phyloP scores from a whole-genome alignment of 2,797 vertebrate species.

The Pteropus rufus region DNA sequence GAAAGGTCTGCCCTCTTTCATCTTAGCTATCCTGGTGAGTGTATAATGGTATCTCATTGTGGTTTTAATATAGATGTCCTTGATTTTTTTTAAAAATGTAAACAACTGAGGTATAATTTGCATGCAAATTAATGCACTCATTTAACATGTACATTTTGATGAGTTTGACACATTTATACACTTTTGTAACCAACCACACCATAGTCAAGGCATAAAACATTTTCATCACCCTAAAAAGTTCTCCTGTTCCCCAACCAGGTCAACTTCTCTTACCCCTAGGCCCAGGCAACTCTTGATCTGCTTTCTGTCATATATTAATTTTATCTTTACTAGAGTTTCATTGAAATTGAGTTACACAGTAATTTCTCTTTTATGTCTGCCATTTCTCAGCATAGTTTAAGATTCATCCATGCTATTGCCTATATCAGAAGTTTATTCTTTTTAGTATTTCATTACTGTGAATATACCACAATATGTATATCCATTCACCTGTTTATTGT shows the following conservation, averaged over 20 bases:
- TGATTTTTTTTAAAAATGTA: neutral
- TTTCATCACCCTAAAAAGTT: neutral
- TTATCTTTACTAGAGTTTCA: neutral
- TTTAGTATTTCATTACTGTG: neutral
- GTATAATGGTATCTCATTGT: neutral
- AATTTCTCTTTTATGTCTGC: neutral
- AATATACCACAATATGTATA: neutral
- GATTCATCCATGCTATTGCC: neutral
- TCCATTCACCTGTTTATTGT: neutral
- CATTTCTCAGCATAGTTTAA: neutral
- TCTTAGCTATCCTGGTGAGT: neutral
- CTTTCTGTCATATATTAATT: neutral
- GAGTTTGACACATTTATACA: neutral
- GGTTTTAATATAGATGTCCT: neutral
- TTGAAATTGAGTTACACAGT: neutral
- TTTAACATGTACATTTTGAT: neutral
- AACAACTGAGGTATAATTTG: neutral
- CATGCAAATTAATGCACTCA: neutral
- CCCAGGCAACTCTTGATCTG: neutral
- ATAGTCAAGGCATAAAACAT: neutral
- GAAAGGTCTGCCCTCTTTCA: neutral
- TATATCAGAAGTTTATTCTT: neutral
- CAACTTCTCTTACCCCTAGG: neutral
- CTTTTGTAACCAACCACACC: neutral
- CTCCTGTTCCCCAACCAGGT: neutral